Conservation (phyloP, 2,797 vertebrate species). For the Schizothorax lantsangensis region DNA sequence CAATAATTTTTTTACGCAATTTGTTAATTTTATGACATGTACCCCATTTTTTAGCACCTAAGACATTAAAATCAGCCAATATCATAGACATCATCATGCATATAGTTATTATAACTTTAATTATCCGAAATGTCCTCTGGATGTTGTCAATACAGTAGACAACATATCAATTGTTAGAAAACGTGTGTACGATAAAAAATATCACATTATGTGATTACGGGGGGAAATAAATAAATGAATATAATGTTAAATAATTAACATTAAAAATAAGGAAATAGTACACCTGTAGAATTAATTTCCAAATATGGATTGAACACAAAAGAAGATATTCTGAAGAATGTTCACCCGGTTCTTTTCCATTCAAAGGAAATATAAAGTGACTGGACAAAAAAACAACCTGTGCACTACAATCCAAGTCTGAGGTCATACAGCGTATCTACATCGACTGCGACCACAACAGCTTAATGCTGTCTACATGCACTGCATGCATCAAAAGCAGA, state of each 20-base stretch:
- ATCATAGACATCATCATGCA: not conserved
- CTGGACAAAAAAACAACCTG: no score
- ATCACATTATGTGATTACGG: no score
- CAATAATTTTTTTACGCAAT: not conserved
- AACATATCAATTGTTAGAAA: not conserved
- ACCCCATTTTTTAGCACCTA: not conserved
- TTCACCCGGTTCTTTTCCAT: no score
- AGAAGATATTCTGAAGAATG: not conserved
- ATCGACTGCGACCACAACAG: no score
- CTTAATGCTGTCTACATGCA: no score
- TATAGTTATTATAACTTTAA: not conserved
- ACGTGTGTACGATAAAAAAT: no score
- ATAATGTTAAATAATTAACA: not conserved
- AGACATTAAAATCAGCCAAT: not conserved
- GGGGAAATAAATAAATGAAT: no score
- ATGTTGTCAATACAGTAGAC: not conserved
- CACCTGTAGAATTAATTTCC: not conserved
- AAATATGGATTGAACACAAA: not conserved
- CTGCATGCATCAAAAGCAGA: no score
- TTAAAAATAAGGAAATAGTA: not conserved
- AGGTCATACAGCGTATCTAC: no score
- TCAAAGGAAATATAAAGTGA: no score
- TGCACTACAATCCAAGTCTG: no score
- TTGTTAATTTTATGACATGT: not conserved
- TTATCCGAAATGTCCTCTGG: not conserved